Conservation (phyloP, 2,888 invertebrate genomes). For the Scaptodrosophila latifasciaeformis region DNA sequence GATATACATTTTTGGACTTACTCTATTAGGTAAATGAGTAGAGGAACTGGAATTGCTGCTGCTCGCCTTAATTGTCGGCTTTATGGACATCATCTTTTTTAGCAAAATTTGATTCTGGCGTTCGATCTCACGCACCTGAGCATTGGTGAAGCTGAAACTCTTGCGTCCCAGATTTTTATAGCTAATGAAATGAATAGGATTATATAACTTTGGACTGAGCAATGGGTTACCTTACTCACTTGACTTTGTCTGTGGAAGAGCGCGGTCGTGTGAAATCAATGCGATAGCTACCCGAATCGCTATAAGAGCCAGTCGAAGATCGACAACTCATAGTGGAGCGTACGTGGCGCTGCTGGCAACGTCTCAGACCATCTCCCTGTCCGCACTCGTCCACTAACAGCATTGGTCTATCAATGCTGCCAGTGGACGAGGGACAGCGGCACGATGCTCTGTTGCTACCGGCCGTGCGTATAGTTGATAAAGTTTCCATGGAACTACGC, state of each 20-base stretch:
- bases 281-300: constrained; percentile 23
- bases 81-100: constrained; percentile 77
- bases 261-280: constrained; percentile 37
- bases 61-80: constrained; percentile 54
- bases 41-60: constrained; percentile 16
- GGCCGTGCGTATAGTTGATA: constrained; percentile 21
- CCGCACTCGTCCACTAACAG: constrained; percentile 47
- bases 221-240: constrained; percentile 29
- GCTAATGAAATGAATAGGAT: constrained; percentile 15
- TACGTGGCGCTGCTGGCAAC: constrained; percentile 29
- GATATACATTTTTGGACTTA: too few relatives aligned
- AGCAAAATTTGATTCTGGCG: constrained; percentile 79
- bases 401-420: constrained; percentile 7
- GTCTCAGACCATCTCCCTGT: constrained; percentile 48
- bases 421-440: constrained; percentile 43
- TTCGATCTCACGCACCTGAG: constrained; percentile 79
- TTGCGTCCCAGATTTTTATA: constrained; percentile 61
- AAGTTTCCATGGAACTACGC: constrained; percentile 10
- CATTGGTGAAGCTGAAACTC: constrained; percentile 77
- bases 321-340: constrained; percentile 23
- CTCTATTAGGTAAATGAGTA: constrained; percentile 28
- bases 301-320: constrained; percentile 38
- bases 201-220: background rate
- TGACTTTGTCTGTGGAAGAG: constrained; percentile 46
- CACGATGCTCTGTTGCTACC: constrained; percentile 28